phyloP scores from a whole-genome alignment of 2,888 invertebrate genomes.

The Calameuta pallipes region DNA sequence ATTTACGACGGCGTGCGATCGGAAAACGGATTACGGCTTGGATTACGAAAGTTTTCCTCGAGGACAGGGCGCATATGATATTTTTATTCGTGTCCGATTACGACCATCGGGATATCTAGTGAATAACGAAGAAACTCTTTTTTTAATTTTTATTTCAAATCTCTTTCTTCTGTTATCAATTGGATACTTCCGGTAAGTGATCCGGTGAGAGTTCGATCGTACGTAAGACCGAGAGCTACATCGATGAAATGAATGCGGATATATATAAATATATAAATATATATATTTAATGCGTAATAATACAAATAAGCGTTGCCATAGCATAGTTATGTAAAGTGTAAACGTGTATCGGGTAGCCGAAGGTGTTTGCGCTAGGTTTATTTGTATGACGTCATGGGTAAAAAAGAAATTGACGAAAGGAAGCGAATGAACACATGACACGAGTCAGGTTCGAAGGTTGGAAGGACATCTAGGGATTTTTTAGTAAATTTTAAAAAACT shows the following conservation, averaged over 20 bases:
- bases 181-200: background rate
- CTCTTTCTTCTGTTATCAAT: background rate
- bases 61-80: background rate
- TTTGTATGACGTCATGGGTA: background rate
- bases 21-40: background rate
- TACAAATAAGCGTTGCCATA: conserved; percentile 27
- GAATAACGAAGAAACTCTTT: background rate
- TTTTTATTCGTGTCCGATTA: background rate
- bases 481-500: background rate
- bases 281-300: conserved; percentile 10
- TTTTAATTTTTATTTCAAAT: background rate
- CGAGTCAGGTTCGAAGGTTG: background rate
- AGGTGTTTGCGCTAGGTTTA: background rate
- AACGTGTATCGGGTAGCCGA: background rate
- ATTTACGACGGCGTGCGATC: background rate
- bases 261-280: conserved; percentile 19
- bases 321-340: conserved; percentile 4
- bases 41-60: background rate
- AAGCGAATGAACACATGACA: background rate
- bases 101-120: background rate
- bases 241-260: conserved; percentile 19
- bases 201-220: background rate
- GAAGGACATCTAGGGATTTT: background rate
- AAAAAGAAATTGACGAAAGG: background rate
- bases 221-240: conserved; percentile 14